Evolutionary conservation across 2,113 vertebrate genomes (phyloP).

Genomic region (Rynchops niger): DNA sequence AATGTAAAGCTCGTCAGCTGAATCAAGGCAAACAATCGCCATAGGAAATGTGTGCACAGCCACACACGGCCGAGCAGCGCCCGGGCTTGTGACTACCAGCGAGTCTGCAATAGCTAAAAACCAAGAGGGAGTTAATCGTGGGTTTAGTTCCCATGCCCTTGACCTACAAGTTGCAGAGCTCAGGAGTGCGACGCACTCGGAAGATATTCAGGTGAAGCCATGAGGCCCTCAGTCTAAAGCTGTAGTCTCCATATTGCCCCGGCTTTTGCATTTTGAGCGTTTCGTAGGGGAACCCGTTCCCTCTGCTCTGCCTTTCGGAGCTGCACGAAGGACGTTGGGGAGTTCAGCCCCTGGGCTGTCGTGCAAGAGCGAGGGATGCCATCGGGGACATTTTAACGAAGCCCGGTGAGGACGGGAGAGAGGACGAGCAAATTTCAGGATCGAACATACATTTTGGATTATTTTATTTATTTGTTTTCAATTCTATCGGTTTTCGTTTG

Average conservation of each 20-base stretch:
- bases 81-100: not conserved
- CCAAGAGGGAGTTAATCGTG: not conserved
- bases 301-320: not conserved
- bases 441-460: not conserved
- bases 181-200: accelerated
- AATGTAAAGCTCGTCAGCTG: constrained; percentile 40
- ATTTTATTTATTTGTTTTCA: not conserved
- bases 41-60: constrained; percentile 54
- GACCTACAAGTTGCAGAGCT: not conserved
- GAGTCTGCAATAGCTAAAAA: not conserved
- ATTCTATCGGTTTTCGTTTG: not conserved
- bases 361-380: not conserved
- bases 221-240: not conserved
- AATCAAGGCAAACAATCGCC: constrained; percentile 28
- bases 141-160: constrained; percentile 19
- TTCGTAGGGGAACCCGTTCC: accelerated
- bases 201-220: not conserved
- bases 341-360: not conserved
- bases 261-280: not conserved
- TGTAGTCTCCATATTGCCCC: not conserved
- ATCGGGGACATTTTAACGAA: accelerated
- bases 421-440: not conserved
- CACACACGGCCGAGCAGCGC: constrained; percentile 24
- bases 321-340: not conserved
- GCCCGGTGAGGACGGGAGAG: not conserved